phyloP scores from a whole-genome alignment of 2,888 invertebrate genomes.

The Allophyes oxyacanthae region DNA sequence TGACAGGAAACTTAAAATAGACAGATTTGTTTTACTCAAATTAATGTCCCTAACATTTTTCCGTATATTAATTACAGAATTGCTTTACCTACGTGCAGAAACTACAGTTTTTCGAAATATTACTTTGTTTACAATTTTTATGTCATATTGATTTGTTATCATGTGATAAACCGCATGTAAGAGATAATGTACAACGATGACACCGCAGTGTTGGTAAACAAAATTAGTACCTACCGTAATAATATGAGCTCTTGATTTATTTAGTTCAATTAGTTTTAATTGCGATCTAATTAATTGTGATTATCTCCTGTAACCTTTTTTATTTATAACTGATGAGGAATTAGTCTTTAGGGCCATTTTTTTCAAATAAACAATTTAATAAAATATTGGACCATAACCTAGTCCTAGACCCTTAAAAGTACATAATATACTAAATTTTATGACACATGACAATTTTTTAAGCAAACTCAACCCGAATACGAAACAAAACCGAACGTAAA shows the following conservation, averaged over 20 bases:
- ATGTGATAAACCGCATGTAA: conserved; percentile 25
- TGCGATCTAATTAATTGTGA: too few relatives aligned
- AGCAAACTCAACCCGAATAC: conserved; percentile 1
- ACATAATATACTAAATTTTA: too few relatives aligned
- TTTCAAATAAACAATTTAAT: too few relatives aligned
- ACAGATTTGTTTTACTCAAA: too few relatives aligned
- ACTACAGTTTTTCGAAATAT: neutral
- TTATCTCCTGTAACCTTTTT: too few relatives aligned
- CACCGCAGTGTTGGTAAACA: conserved; percentile 39
- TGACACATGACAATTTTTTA: neutral
- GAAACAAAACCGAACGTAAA: conserved; percentile 6
- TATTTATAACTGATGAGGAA: too few relatives aligned
- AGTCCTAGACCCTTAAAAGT: conserved; percentile 1
- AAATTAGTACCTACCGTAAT: conserved; percentile 11
- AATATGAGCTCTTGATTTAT: neutral
- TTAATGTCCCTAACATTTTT: neutral
- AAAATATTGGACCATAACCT: too few relatives aligned
- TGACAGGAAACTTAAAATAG: too few relatives aligned
- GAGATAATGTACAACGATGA: conserved; percentile 46
- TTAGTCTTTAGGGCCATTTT: too few relatives aligned
- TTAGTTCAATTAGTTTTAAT: too few relatives aligned
- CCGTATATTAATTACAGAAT: neutral
- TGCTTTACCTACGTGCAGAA: neutral
- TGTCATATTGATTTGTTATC: conserved; percentile 23
- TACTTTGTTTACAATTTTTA: conserved; percentile 26